phyloP scores from a whole-genome alignment of 2,113 vertebrate species.

The Setophaga kirtlandii region DNA sequence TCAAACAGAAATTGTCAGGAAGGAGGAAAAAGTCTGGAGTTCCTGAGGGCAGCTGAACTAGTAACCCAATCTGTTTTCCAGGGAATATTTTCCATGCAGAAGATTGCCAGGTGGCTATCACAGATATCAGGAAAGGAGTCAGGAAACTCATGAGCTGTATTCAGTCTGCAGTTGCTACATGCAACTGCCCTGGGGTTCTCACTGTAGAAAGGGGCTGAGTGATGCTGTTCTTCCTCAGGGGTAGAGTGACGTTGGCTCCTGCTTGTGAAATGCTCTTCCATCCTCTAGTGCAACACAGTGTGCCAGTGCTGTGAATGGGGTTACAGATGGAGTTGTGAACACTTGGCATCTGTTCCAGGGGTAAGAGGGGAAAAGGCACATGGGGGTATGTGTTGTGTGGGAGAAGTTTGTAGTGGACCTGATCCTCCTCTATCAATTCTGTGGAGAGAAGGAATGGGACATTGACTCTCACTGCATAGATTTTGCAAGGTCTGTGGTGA shows the following conservation, averaged over 20 bases:
- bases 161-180: not conserved
- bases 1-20: not conserved
- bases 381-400: not conserved
- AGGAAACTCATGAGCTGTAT: not conserved
- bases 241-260: not conserved
- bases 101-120: not conserved
- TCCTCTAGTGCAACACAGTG: accelerated
- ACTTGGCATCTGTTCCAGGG: not conserved
- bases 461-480: not conserved
- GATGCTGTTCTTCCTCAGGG: not conserved
- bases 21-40: not conserved
- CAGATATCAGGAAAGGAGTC: not conserved
- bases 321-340: not conserved
- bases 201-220: not conserved
- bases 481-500: constrained; percentile 6
- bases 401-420: not conserved
- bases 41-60: not conserved
- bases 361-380: not conserved
- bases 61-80: not conserved
- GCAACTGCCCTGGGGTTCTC: not conserved
- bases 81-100: not conserved
- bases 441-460: not conserved
- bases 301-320: not conserved
- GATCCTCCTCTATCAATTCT: not conserved
- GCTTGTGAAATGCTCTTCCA: not conserved